These are phyloP conservation scores for Drosophila littoralis DNA, from an alignment of 1,140 invertebrate genomes.

Conservation along the genomic window DNA sequence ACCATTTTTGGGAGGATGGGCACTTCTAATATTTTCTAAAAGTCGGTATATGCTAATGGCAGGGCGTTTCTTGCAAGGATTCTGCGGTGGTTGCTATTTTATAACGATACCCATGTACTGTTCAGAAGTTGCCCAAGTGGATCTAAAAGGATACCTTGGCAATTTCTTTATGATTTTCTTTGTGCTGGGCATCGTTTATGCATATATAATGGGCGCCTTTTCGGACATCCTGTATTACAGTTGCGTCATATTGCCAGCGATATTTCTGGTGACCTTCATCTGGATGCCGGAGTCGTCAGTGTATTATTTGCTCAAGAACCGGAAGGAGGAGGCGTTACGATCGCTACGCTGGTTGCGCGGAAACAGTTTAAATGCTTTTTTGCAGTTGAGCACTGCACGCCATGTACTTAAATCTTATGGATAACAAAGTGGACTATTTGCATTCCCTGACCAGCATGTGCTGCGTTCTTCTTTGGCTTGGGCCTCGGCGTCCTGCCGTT, in stretches of 20 bases:
- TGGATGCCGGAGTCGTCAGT: constrained; percentile 33
- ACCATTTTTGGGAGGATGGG: constrained; percentile 10
- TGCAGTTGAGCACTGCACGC: neutral
- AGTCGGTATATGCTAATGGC: constrained; percentile 11
- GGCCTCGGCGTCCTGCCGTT: neutral
- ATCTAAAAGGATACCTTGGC: neutral
- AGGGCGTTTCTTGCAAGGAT: constrained; percentile 15
- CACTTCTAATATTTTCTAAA: neutral
- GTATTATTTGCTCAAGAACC: constrained; percentile 8
- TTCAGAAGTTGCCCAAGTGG: constrained; percentile 12
- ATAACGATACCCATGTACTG: constrained; percentile 15
- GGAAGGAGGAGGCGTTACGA: neutral
- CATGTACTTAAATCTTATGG: constrained; percentile 1
- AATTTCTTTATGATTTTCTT: constrained; percentile 6
- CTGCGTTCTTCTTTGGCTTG: neutral
- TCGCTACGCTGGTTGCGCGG: constrained; percentile 17
- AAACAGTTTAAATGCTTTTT: neutral
- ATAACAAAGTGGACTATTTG: neutral
- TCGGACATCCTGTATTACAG: neutral
- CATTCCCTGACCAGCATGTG: neutral
- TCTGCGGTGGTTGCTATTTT: constrained; percentile 7
- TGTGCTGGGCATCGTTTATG: constrained; percentile 9
- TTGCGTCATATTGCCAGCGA: neutral
- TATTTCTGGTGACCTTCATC: constrained; percentile 9
- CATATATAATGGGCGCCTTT: constrained; percentile 11